A percentile compares a stretch with the other conserved stretches of the same genome.
Evolutionary conservation across 2,797 vertebrate genomes (phyloP).

Genomic region (Leucoraja ocellata): DNA sequence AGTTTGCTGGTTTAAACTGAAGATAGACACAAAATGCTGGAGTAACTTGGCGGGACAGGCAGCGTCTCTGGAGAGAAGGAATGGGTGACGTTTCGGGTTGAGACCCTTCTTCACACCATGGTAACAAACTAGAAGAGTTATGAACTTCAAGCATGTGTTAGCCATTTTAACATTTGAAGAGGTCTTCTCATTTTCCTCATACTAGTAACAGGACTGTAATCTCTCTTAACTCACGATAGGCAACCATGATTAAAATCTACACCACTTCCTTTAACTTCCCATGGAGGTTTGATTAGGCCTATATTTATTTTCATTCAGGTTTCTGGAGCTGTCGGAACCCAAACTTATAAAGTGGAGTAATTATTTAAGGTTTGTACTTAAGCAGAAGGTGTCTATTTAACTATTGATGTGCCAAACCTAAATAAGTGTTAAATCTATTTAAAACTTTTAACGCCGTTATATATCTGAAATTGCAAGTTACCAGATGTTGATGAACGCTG

Average conservation of each 20-base stretch:
- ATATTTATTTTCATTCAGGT: neutral
- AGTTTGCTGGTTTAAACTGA: too few relatives aligned
- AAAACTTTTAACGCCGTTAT: neutral
- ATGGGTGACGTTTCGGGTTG: too few relatives aligned
- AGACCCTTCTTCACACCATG: too few relatives aligned
- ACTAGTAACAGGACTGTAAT: too few relatives aligned
- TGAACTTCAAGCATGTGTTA: neutral
- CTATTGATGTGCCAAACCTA: neutral
- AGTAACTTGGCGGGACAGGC: too few relatives aligned
- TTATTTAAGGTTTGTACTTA: neutral
- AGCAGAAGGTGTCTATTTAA: neutral
- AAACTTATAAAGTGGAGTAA: neutral
- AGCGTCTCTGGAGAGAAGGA: too few relatives aligned
- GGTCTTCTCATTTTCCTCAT: neutral
- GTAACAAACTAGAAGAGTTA: neutral
- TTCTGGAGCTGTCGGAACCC: neutral
- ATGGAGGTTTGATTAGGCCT: neutral
- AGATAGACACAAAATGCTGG: too few relatives aligned
- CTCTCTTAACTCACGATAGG: neutral
- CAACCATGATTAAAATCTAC: neutral
- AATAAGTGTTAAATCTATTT: neutral
- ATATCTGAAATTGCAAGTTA: neutral
- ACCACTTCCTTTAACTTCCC: neutral
- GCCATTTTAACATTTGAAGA: neutral
- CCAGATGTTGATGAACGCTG: neutral